phyloP scores from a whole-genome alignment of 2,797 vertebrate species.

The Epinephelus malabaricus region DNA sequence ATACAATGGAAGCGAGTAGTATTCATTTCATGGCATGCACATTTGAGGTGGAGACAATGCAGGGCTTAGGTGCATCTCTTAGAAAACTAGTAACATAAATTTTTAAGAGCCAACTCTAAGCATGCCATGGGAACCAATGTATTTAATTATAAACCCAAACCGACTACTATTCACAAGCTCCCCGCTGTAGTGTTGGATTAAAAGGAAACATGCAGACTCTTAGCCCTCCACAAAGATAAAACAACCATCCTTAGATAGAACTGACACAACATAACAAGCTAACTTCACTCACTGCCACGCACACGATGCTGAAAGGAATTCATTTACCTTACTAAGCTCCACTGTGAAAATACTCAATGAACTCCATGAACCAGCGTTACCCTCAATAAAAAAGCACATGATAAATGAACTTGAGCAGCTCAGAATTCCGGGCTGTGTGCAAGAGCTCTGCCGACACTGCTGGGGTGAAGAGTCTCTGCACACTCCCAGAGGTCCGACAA shows the following conservation, averaged over 20 bases:
- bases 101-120: not conserved
- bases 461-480: not conserved
- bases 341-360: not conserved
- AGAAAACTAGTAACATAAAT: not conserved
- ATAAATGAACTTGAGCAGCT: not conserved
- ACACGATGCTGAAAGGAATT: not conserved
- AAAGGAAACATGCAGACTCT: constrained; percentile 55
- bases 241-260: not conserved
- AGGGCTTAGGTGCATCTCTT: not conserved
- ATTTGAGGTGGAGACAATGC: not conserved
- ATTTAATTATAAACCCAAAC: constrained; percentile 15
- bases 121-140: not conserved
- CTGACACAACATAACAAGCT: constrained; percentile 45
- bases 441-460: not conserved
- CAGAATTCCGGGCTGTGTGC: not conserved
- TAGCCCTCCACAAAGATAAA: constrained; percentile 7
- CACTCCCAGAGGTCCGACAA: not conserved
- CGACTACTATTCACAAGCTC: not conserved
- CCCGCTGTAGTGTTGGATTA: constrained; percentile 15
- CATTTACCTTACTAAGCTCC: not conserved
- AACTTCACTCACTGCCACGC: constrained; percentile 27
- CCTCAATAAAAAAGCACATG: not conserved
- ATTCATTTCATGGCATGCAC: no score
- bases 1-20: not conserved
- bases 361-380: not conserved